A percentile compares a stretch with the other conserved stretches of the same genome.
phyloP scores from a whole-genome alignment of 1,140 invertebrate genomes.

The Bombus balteatus region DNA sequence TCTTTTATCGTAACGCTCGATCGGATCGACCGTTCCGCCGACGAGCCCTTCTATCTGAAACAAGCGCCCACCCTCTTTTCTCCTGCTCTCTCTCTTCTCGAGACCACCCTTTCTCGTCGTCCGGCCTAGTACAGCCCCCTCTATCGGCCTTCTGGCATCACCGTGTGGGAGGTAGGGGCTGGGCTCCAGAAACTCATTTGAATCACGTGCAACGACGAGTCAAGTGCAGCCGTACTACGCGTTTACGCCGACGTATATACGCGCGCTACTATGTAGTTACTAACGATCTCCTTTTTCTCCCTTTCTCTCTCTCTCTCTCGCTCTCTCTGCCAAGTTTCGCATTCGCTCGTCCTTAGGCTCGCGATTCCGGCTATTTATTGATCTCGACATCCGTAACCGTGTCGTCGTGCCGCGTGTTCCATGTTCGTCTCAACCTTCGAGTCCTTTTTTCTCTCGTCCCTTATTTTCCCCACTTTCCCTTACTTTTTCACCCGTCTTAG shows the following conservation, averaged over 20 bases:
- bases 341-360: neutral
- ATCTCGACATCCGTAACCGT: slow-evolving; percentile 29
- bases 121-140: slow-evolving; percentile 34
- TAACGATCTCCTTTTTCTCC: slow-evolving; percentile 29
- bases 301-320: neutral
- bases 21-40: slow-evolving; percentile 55
- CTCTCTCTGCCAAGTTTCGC: neutral
- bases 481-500: neutral
- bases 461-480: neutral
- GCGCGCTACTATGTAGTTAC: slow-evolving; percentile 53
- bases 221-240: slow-evolving; percentile 65
- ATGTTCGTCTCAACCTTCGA: neutral
- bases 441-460: neutral
- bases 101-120: slow-evolving; percentile 32
- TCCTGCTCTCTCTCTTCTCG: neutral
- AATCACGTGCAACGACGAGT: slow-evolving; percentile 67
- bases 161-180: slow-evolving; percentile 18
- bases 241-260: slow-evolving; percentile 38
- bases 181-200: slow-evolving; percentile 67
- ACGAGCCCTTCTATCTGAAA: slow-evolving; percentile 53
- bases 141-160: slow-evolving; percentile 26
- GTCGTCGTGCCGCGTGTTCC: neutral
- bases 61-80: slow-evolving; percentile 39
- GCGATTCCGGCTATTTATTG: slow-evolving; percentile 47
- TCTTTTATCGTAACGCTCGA: slow-evolving; percentile 65